Evolutionary conservation across 2,888 invertebrate species (phyloP), one percentile per base, ranked within the genome.

Genomic region (Acanthosepion lycidas): DNA sequence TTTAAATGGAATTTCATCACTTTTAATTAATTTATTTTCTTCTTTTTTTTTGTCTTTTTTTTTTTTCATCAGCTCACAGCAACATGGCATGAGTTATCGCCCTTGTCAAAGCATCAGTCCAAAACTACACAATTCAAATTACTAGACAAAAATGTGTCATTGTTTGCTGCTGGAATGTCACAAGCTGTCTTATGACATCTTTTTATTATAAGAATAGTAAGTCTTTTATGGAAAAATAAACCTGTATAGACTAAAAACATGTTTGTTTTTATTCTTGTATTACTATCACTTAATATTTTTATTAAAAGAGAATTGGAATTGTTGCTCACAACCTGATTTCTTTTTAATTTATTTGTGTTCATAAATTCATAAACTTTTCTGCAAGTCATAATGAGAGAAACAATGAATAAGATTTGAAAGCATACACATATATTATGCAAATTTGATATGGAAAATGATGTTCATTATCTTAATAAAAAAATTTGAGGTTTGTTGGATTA

Each of bases 91-190:
- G 95, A 95, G 48, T 94, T 95, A 15, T 48, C 94, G 12, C 92
- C 92, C 55, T 95, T 94, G 92, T 42, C 95, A 94, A 95, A 94
- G 91, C 53, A 94, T 9, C 94, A 42, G 28, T 94, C 91, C 33
- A 95, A 95, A 78, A 95, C 64, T 51, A 95, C 95, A 64, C 97
- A 97, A 95, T 97, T 96, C 95, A 97, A 96, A 95, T 94, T 97
- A 12, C 95, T 95, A 49, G 97, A 97, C 94, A 97, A 96, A 96
- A 96, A 95, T 78, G 96, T 97, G 51, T 94, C 95, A 20, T 95
- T 97, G 55, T 96, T 97, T 96, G 97, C 97, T 91, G 95, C 96
- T 51, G 97, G 97, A 91, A 96, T 96, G 95, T 97, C 97, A 51
- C 95, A 96, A 49, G 97, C 97, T 91, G 97, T 97, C 33, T 95